Conservation (phyloP, 1,140 invertebrate species). For the Maconellicoccus hirsutus region DNA sequence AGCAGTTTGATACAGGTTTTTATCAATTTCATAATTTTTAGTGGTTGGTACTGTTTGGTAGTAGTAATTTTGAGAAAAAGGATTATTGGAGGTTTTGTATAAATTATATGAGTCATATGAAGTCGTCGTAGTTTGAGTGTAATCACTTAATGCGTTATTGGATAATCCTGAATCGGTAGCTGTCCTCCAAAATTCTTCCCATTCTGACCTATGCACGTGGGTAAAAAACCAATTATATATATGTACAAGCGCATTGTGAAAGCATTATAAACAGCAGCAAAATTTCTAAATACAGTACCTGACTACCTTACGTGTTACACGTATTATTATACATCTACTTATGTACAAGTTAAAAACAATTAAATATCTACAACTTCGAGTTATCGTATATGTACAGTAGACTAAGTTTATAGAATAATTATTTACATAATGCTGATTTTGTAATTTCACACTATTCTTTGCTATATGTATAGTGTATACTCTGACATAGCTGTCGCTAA, state of each 20-base stretch:
- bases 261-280: neutral
- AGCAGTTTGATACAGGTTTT: neutral
- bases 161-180: constrained; percentile 24
- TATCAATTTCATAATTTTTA: constrained; percentile 5
- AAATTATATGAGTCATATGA: neutral
- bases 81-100: neutral
- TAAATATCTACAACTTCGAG: too few relatives aligned
- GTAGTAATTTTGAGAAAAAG: neutral
- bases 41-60: neutral
- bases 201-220: constrained; percentile 27
- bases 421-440: too few relatives aligned
- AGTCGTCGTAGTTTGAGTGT: neutral
- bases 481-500: too few relatives aligned
- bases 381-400: too few relatives aligned
- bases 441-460: too few relatives aligned
- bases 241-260: neutral
- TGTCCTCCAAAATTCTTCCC: constrained; percentile 30
- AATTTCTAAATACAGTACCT: too few relatives aligned
- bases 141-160: neutral
- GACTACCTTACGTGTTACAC: neutral
- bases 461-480: too few relatives aligned
- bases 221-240: constrained; percentile 14
- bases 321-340: neutral
- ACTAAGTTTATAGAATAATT: too few relatives aligned
- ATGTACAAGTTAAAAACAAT: too few relatives aligned